These are phyloP conservation scores for Odobenus rosmarus DNA, from an alignment of 2,113 vertebrate species.

Conservation along the genomic window DNA sequence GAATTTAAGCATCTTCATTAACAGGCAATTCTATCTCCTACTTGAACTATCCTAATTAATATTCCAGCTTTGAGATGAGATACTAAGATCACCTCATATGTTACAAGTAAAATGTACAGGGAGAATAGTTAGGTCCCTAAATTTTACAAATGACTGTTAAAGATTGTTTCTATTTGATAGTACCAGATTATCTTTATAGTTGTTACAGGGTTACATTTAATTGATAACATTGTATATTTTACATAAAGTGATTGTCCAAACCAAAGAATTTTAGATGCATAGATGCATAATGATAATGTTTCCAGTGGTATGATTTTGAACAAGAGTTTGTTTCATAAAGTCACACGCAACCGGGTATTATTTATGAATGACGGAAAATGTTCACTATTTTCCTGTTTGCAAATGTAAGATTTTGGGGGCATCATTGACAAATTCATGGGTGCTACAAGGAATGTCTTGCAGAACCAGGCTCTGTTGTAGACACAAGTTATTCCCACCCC, in stretches of 20 bases:
- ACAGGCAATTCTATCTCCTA: not conserved
- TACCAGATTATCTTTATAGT: not conserved
- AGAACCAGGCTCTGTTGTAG: not conserved
- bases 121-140: rapidly evolving
- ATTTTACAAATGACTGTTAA: too few species aligned
- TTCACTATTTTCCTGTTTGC: not conserved
- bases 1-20: not conserved
- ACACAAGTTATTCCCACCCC: not conserved
- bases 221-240: not conserved
- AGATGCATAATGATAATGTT: not conserved
- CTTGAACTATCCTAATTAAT: not conserved
- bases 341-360: not conserved
- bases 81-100: not conserved
- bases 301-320: not conserved
- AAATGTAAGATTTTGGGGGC: not conserved
- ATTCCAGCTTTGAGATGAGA: rapidly evolving
- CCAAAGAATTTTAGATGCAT: not conserved
- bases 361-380: not conserved
- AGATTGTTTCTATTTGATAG: not conserved
- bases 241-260: not conserved
- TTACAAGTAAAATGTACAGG: not conserved
- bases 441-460: rapidly evolving
- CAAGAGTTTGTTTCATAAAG: not conserved
- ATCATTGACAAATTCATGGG: not conserved
- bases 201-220: too few species aligned